phyloP scores from a whole-genome alignment of 1,140 invertebrate genomes.

The Lasioglossum baleicum region DNA sequence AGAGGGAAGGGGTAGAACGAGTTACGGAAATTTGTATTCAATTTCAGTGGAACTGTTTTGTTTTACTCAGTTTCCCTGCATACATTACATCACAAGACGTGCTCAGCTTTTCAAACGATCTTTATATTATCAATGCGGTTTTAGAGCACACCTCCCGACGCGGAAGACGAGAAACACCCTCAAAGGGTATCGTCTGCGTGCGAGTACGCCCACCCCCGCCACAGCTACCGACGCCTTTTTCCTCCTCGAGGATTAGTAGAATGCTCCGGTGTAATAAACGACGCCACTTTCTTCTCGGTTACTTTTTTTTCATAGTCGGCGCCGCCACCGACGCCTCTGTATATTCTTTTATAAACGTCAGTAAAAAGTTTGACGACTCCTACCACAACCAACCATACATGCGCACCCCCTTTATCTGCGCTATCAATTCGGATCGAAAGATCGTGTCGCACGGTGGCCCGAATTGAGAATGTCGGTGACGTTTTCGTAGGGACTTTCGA shows the following conservation, averaged over 20 bases:
- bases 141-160: conserved; percentile 38
- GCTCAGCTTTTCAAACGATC: conserved; percentile 63
- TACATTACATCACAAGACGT: conserved; percentile 67
- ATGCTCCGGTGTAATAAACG: conserved; percentile 17
- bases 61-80: conserved; percentile 66
- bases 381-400: too few species aligned
- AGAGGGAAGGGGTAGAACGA: conserved; percentile 5
- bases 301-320: conserved; percentile 12
- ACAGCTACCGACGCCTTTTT: not conserved
- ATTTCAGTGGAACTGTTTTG: conserved; percentile 70
- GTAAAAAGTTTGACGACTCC: conserved; percentile 33
- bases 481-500: too few species aligned
- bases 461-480: too few species aligned
- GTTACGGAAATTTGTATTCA: conserved; percentile 68
- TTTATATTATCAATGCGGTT: conserved; percentile 66
- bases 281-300: conserved; percentile 4
- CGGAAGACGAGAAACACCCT: not conserved
- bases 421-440: not conserved
- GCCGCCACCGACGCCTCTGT: not conserved
- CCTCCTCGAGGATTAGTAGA: conserved; percentile 22
- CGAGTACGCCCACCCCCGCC: too few species aligned
- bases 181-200: not conserved
- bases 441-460: too few species aligned
- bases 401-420: not conserved
- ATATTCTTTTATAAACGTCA: conserved; percentile 22